Percentiles rank a stretch among this genome's conserved stretches.
phyloP scores from a whole-genome alignment of 2,888 invertebrate genomes.

The Diploptera punctata region DNA sequence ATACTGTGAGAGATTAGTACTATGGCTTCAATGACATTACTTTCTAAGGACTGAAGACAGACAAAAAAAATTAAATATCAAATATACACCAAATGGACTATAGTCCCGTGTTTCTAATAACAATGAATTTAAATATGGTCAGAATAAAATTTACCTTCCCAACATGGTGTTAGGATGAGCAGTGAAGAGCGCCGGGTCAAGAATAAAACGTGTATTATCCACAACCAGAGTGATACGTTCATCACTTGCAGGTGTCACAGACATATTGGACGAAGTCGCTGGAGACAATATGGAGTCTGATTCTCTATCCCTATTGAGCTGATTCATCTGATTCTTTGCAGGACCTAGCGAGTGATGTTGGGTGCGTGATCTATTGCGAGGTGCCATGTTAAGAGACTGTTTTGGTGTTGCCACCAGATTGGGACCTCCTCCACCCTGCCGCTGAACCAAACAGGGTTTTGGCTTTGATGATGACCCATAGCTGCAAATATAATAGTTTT shows the following conservation, averaged over 20 bases:
- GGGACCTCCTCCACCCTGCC: slow-evolving; percentile 54
- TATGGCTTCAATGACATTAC: no score
- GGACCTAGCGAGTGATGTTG: slow-evolving; percentile 48
- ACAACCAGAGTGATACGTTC: slow-evolving; percentile 93
- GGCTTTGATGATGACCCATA: slow-evolving; percentile 68
- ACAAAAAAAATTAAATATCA: neutral
- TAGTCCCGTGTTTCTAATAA: no score
- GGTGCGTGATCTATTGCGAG: slow-evolving; percentile 55
- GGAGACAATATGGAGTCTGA: slow-evolving; percentile 48
- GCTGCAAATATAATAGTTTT: slow-evolving; percentile 56
- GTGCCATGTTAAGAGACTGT: slow-evolving; percentile 52
- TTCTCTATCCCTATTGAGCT: slow-evolving; percentile 41
- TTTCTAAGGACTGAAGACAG: neutral
- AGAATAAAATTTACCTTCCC: slow-evolving; percentile 74
- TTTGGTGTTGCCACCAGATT: slow-evolving; percentile 61
- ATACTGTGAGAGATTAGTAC: no score
- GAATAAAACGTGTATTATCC: slow-evolving; percentile 92
- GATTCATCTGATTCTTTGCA: slow-evolving; percentile 50
- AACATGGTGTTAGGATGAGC: slow-evolving; percentile 98
- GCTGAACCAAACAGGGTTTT: slow-evolving; percentile 69
- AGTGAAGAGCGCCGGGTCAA: slow-evolving; percentile 91
- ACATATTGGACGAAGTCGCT: slow-evolving; percentile 33
- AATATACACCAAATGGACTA: neutral
- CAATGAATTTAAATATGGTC: no score
- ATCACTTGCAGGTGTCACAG: slow-evolving; percentile 57